Evolutionary conservation across 2,797 vertebrate genomes (phyloP).

Genomic region (Hemibagrus guttatus): DNA sequence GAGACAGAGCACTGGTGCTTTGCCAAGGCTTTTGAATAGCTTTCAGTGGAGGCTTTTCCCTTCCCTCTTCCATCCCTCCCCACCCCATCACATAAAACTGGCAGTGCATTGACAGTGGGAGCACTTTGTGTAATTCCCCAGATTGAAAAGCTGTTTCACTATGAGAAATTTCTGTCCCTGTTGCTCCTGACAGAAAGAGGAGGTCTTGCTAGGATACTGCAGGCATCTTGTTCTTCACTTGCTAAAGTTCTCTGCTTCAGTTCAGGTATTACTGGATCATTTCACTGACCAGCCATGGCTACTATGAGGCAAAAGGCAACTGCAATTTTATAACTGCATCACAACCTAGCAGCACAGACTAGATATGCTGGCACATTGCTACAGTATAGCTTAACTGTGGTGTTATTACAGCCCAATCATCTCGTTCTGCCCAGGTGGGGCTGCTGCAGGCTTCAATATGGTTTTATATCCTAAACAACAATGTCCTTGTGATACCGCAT

Average conservation of each 20-base stretch:
- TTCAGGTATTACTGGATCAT: conserved; percentile 33
- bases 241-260: conserved; percentile 41
- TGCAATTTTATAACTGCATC: conserved; percentile 31
- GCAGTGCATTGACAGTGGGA: conserved; percentile 82
- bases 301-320: neutral
- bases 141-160: conserved; percentile 82
- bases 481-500: neutral
- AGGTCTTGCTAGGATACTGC: conserved; percentile 55
- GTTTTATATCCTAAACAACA: conserved; percentile 14
- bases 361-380: conserved; percentile 29
- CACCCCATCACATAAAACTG: conserved; percentile 69
- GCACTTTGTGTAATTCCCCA: conserved; percentile 84
- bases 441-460: conserved; percentile 3
- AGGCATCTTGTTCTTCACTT: conserved; percentile 58
- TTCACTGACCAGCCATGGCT: conserved; percentile 23
- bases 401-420: conserved; percentile 30
- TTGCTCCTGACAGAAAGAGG: conserved; percentile 55
- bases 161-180: conserved; percentile 76
- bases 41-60: conserved; percentile 61
- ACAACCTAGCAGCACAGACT: conserved; percentile 28
- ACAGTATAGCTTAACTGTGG: conserved; percentile 11
- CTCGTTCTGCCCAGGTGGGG: conserved; percentile 10
- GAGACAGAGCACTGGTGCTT: conserved; percentile 62
- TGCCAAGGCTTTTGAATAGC: conserved; percentile 70
- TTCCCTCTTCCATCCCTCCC: conserved; percentile 28